phyloP scores from a whole-genome alignment of 2,888 invertebrate genomes.

The Dexiosoma caninum region DNA sequence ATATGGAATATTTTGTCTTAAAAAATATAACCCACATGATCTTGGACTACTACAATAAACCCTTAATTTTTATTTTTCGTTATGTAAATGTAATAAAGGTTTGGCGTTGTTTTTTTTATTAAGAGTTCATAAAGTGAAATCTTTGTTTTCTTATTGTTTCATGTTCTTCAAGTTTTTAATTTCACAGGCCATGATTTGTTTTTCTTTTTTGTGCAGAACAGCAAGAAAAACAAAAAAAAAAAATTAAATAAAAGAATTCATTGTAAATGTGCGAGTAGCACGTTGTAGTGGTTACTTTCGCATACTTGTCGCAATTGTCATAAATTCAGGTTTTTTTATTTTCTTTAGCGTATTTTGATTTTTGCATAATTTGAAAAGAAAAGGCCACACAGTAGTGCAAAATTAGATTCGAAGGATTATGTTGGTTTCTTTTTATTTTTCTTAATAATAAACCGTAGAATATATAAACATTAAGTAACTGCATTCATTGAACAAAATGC shows the following conservation, averaged over 20 bases:
- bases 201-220: not conserved
- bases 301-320: slow-evolving; percentile 28
- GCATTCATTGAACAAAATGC: no score
- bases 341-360: slow-evolving; percentile 13
- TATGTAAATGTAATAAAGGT: slow-evolving; percentile 13
- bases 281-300: slow-evolving; percentile 16
- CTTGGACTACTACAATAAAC: no score
- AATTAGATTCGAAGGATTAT: no score
- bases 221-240: not conserved
- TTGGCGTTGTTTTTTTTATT: slow-evolving; percentile 11
- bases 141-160: not conserved
- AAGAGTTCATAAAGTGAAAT: slow-evolving; percentile 36
- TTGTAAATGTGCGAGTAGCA: not conserved
- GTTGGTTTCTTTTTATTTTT: no score
- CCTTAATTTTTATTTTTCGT: not conserved
- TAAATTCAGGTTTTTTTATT: slow-evolving; percentile 12
- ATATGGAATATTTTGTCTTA: no score
- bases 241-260: not conserved
- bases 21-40: no score
- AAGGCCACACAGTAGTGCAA: not conserved
- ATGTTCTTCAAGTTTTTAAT: slow-evolving; percentile 6
- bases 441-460: no score
- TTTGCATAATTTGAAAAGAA: not conserved
- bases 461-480: no score
- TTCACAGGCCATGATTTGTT: not conserved